These are phyloP conservation scores for Natrix natrix DNA, from an alignment of 2,797 vertebrate genomes.

Conservation along the genomic window DNA sequence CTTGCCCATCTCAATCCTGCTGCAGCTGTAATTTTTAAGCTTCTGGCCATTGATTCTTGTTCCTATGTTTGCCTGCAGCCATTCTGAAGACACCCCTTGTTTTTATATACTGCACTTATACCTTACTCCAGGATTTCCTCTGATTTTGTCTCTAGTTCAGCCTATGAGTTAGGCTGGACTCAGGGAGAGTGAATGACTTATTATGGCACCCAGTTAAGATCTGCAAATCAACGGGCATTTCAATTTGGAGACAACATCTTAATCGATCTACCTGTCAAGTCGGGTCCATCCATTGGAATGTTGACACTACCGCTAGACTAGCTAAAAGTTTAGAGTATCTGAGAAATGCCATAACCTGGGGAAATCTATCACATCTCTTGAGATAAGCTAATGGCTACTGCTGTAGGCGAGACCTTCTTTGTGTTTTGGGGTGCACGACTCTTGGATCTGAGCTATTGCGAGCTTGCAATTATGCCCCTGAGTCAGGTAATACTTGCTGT, in stretches of 20 bases:
- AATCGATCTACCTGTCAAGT: background rate
- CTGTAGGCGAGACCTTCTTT: background rate
- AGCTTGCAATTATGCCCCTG: slow-evolving; percentile 1
- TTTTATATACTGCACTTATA: background rate
- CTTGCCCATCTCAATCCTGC: background rate
- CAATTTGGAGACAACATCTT: background rate
- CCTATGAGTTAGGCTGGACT: background rate
- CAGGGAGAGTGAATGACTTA: background rate
- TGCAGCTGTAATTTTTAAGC: background rate
- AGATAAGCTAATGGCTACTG: background rate
- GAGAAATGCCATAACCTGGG: background rate
- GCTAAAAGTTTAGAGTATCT: background rate
- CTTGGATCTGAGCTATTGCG: background rate
- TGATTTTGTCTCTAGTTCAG: background rate
- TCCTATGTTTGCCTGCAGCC: background rate
- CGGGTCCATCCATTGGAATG: background rate
- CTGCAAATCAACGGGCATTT: background rate
- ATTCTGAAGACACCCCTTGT: background rate
- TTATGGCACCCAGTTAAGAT: background rate
- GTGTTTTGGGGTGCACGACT: background rate
- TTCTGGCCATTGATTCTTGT: background rate
- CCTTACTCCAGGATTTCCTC: background rate
- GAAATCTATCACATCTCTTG: background rate
- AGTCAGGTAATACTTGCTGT: background rate
- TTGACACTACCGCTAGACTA: background rate